Conservation (phyloP, 2,113 vertebrate species). For the Manacus vitellinus region DNA sequence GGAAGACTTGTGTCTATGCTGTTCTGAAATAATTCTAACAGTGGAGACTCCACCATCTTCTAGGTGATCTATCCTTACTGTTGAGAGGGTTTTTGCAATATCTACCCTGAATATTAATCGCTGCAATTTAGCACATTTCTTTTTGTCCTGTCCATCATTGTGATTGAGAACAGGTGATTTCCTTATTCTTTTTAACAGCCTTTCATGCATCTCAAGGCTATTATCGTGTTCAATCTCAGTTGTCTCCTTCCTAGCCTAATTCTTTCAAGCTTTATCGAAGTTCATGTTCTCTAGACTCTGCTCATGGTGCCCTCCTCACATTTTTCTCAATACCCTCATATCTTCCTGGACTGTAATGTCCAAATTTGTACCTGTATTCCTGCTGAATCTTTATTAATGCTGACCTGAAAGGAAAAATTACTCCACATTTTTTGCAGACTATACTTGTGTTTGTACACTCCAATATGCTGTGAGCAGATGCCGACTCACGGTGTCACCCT, state of each 20-base stretch:
- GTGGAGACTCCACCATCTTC: background rate
- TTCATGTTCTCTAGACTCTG: background rate
- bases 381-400: background rate
- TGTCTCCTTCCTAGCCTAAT: slow-evolving; percentile 10
- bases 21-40: background rate
- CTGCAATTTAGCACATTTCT: slow-evolving; percentile 16
- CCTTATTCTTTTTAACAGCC: slow-evolving; percentile 23
- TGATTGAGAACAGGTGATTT: slow-evolving; percentile 41
- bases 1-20: background rate
- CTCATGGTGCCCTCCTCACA: slow-evolving; percentile 1
- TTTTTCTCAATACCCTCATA: background rate
- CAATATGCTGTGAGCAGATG: slow-evolving; percentile 24
- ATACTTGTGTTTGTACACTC: background rate
- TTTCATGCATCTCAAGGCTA: slow-evolving; percentile 42
- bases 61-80: background rate
- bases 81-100: background rate
- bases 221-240: slow-evolving; percentile 34
- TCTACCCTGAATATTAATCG: slow-evolving; percentile 45
- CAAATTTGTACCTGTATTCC: background rate
- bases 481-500: slow-evolving; percentile 31
- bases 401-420: background rate
- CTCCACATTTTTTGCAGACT: background rate
- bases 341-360: background rate
- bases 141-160: slow-evolving; percentile 28
- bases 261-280: slow-evolving; percentile 1